Percentiles rank a stretch among this genome's conserved stretches.
Conservation (phyloP, 2,888 invertebrate species). For the Lobophora halterata region DNA sequence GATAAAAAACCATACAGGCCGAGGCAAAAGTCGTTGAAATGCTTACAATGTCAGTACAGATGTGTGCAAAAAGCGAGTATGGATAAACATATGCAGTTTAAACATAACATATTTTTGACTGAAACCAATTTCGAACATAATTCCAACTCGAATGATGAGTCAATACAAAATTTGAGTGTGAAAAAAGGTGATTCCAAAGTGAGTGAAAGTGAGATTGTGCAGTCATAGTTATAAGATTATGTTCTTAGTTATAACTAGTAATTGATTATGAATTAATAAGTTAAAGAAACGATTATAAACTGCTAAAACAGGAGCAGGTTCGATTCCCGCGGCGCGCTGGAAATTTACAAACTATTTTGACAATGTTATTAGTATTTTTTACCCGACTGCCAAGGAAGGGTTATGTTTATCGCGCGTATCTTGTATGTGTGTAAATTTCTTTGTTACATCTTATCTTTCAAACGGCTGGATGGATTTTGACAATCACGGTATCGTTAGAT, state of each 20-base stretch:
- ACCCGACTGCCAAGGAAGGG: too few species aligned
- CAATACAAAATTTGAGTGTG: conserved; percentile 57
- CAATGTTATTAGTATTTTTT: too few species aligned
- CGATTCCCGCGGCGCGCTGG: too few species aligned
- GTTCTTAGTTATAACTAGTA: neutral
- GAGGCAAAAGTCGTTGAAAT: conserved; percentile 68
- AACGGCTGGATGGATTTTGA: too few species aligned
- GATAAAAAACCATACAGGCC: conserved; percentile 66
- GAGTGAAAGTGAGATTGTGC: conserved; percentile 11
- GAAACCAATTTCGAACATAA: conserved; percentile 35
- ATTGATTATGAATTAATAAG: neutral
- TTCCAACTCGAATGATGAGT: conserved; percentile 38
- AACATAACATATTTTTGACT: conserved; percentile 49
- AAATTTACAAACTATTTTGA: too few species aligned
- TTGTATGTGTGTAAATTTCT: too few species aligned
- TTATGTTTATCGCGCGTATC: too few species aligned
- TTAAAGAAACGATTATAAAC: too few species aligned
- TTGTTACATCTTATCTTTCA: too few species aligned
- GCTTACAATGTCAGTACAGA: conserved; percentile 62
- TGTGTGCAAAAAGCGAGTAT: conserved; percentile 73
- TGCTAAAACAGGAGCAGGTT: neutral
- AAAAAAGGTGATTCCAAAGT: conserved; percentile 37
- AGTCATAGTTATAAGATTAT: conserved; percentile 15
- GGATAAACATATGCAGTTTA: conserved; percentile 71
- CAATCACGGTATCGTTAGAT: too few species aligned